These are phyloP conservation scores for Muschampia plurimacula DNA, from an alignment of 2,888 invertebrate species.

Conservation along the genomic window DNA sequence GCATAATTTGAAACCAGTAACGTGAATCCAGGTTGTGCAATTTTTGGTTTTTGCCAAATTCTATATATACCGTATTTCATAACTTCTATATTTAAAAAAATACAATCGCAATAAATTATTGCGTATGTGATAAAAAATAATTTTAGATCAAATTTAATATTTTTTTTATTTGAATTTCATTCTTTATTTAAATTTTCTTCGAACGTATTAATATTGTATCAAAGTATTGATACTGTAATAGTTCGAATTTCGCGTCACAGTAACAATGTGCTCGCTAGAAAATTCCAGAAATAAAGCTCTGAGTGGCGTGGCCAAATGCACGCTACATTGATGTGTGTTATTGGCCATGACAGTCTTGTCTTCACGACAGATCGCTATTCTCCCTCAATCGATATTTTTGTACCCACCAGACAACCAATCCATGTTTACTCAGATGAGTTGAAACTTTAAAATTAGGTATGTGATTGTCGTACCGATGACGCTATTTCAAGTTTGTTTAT, in stretches of 20 bases:
- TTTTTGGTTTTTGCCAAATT: no score
- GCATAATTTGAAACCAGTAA: no score
- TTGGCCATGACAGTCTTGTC: slow-evolving; percentile 74
- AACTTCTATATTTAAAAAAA: no score
- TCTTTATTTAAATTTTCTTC: not conserved
- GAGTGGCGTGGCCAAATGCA: slow-evolving; percentile 77
- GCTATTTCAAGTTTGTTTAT: slow-evolving; percentile 31
- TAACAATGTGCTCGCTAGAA: slow-evolving; percentile 42
- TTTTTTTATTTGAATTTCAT: not conserved
- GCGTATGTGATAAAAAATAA: no score
- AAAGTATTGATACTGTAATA: not conserved
- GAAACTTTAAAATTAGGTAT: slow-evolving; percentile 73
- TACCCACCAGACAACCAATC: slow-evolving; percentile 57
- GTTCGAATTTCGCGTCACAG: slow-evolving; percentile 9
- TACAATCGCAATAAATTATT: no score
- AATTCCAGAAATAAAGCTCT: slow-evolving; percentile 73
- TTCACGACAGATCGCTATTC: slow-evolving; percentile 60
- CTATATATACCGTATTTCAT: no score
- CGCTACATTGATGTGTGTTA: slow-evolving; percentile 79
- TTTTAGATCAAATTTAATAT: no score
- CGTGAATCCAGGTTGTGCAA: no score
- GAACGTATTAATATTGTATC: no score
- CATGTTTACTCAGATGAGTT: slow-evolving; percentile 80
- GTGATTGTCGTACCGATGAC: slow-evolving; percentile 29
- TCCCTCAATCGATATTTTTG: slow-evolving; percentile 75